Evolutionary conservation across 2,888 invertebrate species (phyloP).

Genomic region (Deilephila elpenor): DNA sequence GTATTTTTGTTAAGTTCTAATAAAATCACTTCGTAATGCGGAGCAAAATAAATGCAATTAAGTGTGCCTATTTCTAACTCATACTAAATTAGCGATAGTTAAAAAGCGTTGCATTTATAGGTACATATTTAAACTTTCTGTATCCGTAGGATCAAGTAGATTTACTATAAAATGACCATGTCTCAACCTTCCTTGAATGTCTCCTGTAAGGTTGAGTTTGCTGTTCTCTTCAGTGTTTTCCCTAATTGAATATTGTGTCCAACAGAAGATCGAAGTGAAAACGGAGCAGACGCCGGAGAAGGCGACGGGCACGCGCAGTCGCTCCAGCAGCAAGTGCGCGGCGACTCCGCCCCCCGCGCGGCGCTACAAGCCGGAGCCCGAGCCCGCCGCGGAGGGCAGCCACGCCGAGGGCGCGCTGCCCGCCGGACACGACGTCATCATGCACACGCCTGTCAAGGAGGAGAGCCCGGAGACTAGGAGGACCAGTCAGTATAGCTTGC

Average conservation of each 20-base stretch:
- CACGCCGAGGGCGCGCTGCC: constrained; percentile 70
- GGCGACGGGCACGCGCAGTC: constrained; percentile 58
- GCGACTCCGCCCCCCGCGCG: constrained; percentile 69
- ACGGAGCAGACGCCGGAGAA: constrained; percentile 76
- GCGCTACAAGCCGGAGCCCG: constrained; percentile 72
- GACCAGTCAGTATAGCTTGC: no score
- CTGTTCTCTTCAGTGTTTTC: not conserved
- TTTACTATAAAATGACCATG: no score
- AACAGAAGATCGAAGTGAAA: constrained; percentile 81
- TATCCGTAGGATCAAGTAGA: no score
- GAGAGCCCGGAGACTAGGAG: constrained; percentile 68
- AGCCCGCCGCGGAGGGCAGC: constrained; percentile 69
- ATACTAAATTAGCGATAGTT: no score
- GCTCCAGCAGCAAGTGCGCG: constrained; percentile 67
- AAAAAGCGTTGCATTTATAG: no score
- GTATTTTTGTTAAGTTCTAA: no score
- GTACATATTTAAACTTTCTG: no score
- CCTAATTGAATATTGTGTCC: not conserved
- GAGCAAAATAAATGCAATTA: no score
- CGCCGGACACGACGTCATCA: constrained; percentile 51
- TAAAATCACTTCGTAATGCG: no score
- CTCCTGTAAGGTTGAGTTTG: not conserved
- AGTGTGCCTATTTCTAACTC: no score
- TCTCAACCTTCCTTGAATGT: no score
- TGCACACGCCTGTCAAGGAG: constrained; percentile 64